Percentiles rank a stretch among this genome's conserved stretches.
Evolutionary conservation across 2,113 vertebrate species (phyloP).

Genomic region (Raja brachyura): DNA sequence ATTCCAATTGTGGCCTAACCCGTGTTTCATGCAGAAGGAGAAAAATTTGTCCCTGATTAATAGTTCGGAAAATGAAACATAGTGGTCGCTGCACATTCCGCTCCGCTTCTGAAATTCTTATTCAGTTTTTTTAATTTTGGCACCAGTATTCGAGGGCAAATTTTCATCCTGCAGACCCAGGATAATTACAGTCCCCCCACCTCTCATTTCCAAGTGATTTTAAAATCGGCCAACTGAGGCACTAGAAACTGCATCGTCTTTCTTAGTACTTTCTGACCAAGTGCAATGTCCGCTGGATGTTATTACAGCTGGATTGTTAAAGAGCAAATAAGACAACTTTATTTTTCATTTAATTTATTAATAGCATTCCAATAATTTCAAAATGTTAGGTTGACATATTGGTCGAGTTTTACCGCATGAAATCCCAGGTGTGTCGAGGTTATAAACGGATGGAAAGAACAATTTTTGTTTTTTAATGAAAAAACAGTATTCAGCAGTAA

Average conservation of each 20-base stretch:
- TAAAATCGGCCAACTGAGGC: not conserved
- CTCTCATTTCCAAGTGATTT: not conserved
- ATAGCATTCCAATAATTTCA: constrained; percentile 37
- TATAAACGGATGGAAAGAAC: constrained; percentile 22
- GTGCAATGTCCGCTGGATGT: constrained; percentile 34
- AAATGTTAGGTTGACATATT: constrained; percentile 19
- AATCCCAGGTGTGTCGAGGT: constrained; percentile 23
- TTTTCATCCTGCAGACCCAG: not conserved
- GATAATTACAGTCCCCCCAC: not conserved
- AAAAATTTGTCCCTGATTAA: no score
- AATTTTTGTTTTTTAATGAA: not conserved
- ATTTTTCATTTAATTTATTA: constrained; percentile 31
- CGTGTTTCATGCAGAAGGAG: no score
- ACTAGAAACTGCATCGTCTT: not conserved
- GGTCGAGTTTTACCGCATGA: not conserved
- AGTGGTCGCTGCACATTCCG: no score
- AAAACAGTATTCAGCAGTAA: constrained; percentile 12
- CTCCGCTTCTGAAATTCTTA: no score
- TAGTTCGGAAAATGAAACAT: no score
- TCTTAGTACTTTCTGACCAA: constrained; percentile 22
- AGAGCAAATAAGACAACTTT: constrained; percentile 21
- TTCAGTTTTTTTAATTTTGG: no score
- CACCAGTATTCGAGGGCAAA: no score
- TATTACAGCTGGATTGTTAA: constrained; percentile 32
- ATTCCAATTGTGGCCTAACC: no score